phyloP scores from a whole-genome alignment of 1,140 invertebrate species.

The Drosophila leontia region DNA sequence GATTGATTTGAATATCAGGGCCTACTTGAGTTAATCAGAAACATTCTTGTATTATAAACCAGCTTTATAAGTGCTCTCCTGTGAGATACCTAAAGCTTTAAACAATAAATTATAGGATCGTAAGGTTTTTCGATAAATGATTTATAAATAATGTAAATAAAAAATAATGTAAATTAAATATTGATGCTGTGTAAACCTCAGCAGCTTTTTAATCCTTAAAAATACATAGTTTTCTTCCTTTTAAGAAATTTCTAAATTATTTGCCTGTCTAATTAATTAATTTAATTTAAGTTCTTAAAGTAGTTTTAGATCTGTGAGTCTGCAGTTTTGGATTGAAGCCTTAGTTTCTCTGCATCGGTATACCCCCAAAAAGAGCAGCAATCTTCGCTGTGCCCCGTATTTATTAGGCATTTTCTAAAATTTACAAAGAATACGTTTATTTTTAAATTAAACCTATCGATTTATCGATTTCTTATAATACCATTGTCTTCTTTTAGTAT shows the following conservation, averaged over 20 bases:
- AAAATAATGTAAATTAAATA: too few relatives aligned
- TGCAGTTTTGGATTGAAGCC: neutral
- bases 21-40: neutral
- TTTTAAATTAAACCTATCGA: too few relatives aligned
- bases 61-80: neutral
- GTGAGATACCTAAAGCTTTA: neutral
- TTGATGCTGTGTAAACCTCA: too few relatives aligned
- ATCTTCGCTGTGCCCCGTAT: neutral
- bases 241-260: too few relatives aligned
- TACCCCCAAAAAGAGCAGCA: neutral
- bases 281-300: neutral
- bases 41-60: neutral
- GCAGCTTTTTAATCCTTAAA: too few relatives aligned
- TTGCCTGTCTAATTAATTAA: neutral
- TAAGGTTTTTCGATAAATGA: too few relatives aligned
- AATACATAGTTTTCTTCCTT: too few relatives aligned
- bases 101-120: neutral
- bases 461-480: too few relatives aligned
- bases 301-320: too few relatives aligned
- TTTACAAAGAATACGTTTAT: too few relatives aligned
- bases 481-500: neutral
- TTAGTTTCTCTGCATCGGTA: neutral
- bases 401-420: too few relatives aligned
- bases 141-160: too few relatives aligned
- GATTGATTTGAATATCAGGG: neutral